A percentile compares a stretch with the other conserved stretches of the same genome.
These are phyloP conservation scores for Manacus vitellinus DNA, from an alignment of 2,113 vertebrate genomes.

Conservation along the genomic window DNA sequence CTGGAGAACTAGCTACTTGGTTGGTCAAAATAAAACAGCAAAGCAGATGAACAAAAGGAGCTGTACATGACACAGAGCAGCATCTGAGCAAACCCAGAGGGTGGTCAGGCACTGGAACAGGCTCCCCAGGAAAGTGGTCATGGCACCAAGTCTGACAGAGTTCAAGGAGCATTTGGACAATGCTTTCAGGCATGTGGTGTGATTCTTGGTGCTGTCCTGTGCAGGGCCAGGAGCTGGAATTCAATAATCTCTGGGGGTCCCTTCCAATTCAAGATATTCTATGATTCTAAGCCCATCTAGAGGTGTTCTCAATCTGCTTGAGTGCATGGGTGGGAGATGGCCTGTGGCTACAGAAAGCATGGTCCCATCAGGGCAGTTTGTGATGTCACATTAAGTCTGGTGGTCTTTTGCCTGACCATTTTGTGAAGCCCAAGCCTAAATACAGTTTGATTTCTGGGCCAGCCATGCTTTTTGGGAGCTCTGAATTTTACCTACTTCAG, in stretches of 20 bases:
- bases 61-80: background rate
- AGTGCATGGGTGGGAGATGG: background rate
- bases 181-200: background rate
- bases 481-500: background rate
- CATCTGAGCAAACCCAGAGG: background rate
- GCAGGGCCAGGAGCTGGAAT: background rate
- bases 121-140: background rate
- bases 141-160: background rate
- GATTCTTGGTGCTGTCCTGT: background rate
- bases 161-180: background rate
- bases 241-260: background rate
- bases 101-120: background rate
- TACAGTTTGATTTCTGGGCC: background rate
- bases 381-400: background rate
- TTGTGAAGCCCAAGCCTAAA: background rate
- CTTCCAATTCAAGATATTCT: background rate
- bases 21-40: fast-evolving
- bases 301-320: background rate
- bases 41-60: background rate
- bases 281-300: background rate
- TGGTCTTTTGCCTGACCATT: background rate
- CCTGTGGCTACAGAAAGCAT: background rate
- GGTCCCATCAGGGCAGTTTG: background rate
- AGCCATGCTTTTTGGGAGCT: background rate
- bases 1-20: background rate